Percentiles rank a stretch among this genome's conserved stretches.
Evolutionary conservation across 2,888 invertebrate species (phyloP).

Genomic region (Drosophila nr. perissopoda): DNA sequence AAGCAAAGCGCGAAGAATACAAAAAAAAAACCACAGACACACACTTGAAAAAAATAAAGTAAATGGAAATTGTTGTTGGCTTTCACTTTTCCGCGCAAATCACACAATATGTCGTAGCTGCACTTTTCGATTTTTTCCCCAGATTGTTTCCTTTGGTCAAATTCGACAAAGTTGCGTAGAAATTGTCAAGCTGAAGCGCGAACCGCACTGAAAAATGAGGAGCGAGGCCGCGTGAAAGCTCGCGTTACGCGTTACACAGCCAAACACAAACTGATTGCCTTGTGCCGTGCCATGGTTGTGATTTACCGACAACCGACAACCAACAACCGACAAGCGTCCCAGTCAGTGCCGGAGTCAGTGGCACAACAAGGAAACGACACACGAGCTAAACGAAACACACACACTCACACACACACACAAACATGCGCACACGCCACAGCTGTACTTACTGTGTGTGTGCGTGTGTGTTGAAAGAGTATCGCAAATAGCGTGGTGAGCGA

Average conservation of each 20-base stretch:
- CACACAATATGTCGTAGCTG: constrained; percentile 16
- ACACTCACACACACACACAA: constrained; percentile 6
- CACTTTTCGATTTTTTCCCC: neutral
- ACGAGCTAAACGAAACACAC: constrained; percentile 29
- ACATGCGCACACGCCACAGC: constrained; percentile 36
- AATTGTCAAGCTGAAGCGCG: constrained; percentile 25
- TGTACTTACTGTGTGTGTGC: constrained; percentile 28
- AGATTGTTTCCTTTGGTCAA: neutral
- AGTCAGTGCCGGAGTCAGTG: constrained; percentile 46
- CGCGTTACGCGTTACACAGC: constrained; percentile 83
- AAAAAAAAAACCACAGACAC: constrained; percentile 12
- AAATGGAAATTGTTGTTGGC: constrained; percentile 15
- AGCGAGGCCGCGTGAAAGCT: constrained; percentile 49
- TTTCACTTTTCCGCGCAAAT: constrained; percentile 35
- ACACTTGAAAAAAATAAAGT: constrained; percentile 31
- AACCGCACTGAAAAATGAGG: constrained; percentile 11
- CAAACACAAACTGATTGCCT: constrained; percentile 84
- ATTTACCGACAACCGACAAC: constrained; percentile 68
- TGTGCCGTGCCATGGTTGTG: constrained; percentile 79
- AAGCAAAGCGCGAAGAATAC: neutral
- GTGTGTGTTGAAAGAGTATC: constrained; percentile 37
- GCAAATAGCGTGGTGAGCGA: constrained; percentile 37
- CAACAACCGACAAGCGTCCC: constrained; percentile 40
- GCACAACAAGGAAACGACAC: constrained; percentile 59
- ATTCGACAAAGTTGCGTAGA: constrained; percentile 2